Evolutionary conservation across 1,140 invertebrate genomes (phyloP).

Genomic region (Eriosoma lanigerum): DNA sequence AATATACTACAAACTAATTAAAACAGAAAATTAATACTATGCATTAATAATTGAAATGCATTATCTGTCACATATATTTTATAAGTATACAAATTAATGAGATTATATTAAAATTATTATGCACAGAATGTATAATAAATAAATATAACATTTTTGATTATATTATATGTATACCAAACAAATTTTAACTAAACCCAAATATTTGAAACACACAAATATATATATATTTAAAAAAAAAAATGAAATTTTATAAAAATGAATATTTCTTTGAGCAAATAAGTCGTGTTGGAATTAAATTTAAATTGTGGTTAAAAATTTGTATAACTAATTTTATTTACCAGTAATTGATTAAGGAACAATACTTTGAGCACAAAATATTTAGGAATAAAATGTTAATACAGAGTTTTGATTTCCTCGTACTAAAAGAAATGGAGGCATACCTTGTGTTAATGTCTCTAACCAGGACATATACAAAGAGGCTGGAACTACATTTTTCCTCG

Average conservation of each 20-base stretch:
- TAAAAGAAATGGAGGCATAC: constrained; percentile 88
- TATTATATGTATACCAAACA: background rate
- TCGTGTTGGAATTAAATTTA: background rate
- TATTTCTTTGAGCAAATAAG: background rate
- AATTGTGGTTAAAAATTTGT: background rate
- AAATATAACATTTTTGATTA: background rate
- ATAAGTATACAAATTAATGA: background rate
- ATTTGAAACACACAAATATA: background rate
- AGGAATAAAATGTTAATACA: constrained; percentile 96
- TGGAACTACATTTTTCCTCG: constrained; percentile 82
- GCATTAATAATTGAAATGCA: background rate
- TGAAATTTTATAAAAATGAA: background rate
- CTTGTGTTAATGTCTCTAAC: constrained; percentile 85
- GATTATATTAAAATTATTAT: constrained; percentile 1
- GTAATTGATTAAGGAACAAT: constrained; percentile 36
- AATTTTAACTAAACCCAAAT: background rate
- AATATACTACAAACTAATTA: background rate
- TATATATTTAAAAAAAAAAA: constrained; percentile 6
- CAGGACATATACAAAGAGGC: constrained; percentile 91
- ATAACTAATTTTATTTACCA: constrained; percentile 9
- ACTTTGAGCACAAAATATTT: background rate
- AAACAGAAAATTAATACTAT: constrained; percentile 17
- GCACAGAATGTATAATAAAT: background rate
- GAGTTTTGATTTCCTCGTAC: constrained; percentile 93
- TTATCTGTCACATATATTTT: background rate